phyloP scores from a whole-genome alignment of 2,797 vertebrate genomes.

The Neosilurus hyrtlii region DNA sequence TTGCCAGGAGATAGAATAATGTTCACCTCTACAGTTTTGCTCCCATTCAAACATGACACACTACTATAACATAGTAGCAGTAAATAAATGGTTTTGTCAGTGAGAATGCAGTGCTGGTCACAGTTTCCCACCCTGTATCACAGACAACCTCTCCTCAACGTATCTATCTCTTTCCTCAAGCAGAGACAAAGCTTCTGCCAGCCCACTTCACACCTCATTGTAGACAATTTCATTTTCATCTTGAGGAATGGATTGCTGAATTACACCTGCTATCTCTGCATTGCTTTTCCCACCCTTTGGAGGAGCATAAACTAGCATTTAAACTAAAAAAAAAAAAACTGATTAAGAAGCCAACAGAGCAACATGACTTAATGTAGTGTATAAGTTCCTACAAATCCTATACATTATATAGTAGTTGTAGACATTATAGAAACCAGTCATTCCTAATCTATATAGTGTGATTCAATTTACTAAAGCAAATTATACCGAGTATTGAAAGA shows the following conservation, averaged over 20 bases:
- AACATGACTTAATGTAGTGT: neutral
- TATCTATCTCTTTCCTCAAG: neutral
- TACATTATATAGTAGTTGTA: neutral
- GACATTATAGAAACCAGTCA: too few relatives aligned
- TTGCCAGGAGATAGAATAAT: too few relatives aligned
- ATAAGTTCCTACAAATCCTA: neutral
- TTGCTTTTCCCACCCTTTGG: neutral
- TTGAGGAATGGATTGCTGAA: neutral
- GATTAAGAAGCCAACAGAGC: neutral
- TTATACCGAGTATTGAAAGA: too few relatives aligned
- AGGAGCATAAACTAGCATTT: conserved; percentile 11
- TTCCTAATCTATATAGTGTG: too few relatives aligned
- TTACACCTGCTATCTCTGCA: neutral
- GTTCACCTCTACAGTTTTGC: too few relatives aligned
- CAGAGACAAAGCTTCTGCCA: neutral
- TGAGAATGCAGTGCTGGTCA: neutral
- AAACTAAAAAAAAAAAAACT: neutral
- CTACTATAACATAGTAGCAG: too few relatives aligned
- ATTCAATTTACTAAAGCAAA: too few relatives aligned
- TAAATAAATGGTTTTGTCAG: too few relatives aligned
- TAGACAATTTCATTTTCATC: conserved; percentile 2
- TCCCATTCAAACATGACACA: too few relatives aligned
- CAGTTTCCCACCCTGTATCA: neutral
- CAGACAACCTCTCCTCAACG: neutral
- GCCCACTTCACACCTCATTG: neutral